phyloP scores from a whole-genome alignment of 2,113 vertebrate species.

The Shinisaurus crocodilurus region DNA sequence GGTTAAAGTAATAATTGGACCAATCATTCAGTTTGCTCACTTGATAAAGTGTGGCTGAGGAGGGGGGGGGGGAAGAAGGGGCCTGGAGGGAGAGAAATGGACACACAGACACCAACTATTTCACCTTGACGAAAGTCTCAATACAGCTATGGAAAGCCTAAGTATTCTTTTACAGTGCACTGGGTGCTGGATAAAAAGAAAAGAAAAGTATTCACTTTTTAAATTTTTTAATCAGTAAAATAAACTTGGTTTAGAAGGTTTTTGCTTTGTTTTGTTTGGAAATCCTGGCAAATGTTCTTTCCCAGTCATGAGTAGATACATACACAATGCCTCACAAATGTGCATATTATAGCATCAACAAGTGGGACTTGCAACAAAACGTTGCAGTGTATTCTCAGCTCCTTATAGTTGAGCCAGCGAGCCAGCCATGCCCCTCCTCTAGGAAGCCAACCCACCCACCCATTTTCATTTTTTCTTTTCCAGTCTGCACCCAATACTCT shows the following conservation, averaged over 20 bases:
- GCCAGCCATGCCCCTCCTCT: too few species aligned
- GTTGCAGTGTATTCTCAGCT: too few species aligned
- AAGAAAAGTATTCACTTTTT: constrained; percentile 75
- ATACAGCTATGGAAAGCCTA: constrained; percentile 77
- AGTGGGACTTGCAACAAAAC: too few species aligned
- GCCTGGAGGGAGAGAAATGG: constrained; percentile 34
- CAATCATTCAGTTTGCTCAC: constrained; percentile 75
- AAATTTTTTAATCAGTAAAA: constrained; percentile 83
- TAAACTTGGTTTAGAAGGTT: constrained; percentile 82
- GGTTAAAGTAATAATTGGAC: constrained; percentile 74
- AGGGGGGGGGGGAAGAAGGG: neutral
- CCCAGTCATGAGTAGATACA: too few species aligned
- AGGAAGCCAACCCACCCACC: too few species aligned
- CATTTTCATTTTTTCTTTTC: too few species aligned
- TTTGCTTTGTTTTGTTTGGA: too few species aligned
- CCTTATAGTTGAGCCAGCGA: too few species aligned
- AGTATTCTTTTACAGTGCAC: constrained; percentile 75
- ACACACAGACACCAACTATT: constrained; percentile 76
- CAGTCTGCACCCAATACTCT: too few species aligned
- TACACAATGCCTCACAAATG: too few species aligned
- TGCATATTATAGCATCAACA: too few species aligned
- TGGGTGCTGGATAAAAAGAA: constrained; percentile 65
- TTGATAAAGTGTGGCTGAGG: constrained; percentile 64
- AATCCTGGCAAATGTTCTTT: too few species aligned
- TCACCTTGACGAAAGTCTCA: constrained; percentile 75